Evolutionary conservation across 2,113 vertebrate species (phyloP).

Genomic region (Ptilonorhynchus violaceus): DNA sequence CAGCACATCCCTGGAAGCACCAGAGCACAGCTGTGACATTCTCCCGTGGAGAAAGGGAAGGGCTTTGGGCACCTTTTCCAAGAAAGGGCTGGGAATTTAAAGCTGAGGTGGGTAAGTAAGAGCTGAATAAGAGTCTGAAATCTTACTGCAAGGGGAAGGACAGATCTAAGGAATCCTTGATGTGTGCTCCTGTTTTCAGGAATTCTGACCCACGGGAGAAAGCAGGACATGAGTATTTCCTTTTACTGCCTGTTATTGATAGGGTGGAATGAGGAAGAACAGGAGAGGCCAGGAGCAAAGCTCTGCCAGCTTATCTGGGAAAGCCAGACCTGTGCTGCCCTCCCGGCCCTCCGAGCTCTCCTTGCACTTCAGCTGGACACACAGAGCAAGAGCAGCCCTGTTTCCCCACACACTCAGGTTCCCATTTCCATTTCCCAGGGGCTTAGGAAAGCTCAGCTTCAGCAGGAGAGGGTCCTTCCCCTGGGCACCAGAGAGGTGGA

Average conservation of each 20-base stretch:
- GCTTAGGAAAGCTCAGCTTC: not conserved
- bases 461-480: not conserved
- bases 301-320: not conserved
- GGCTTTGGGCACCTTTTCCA: not conserved
- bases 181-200: not conserved
- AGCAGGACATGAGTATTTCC: not conserved
- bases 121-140: not conserved
- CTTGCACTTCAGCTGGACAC: not conserved
- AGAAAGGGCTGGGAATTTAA: not conserved
- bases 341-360: accelerated
- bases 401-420: not conserved
- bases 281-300: not conserved
- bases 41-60: not conserved
- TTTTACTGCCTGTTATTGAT: not conserved
- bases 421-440: not conserved
- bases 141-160: not conserved
- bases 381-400: not conserved
- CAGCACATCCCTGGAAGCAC: not conserved
- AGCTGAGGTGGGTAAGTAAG: not conserved
- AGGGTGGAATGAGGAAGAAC: not conserved
- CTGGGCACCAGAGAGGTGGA: not conserved
- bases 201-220: not conserved
- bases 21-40: not conserved
- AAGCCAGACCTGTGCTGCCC: not conserved
- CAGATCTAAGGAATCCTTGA: not conserved